Percentiles rank a stretch among this genome's conserved stretches.
These are phyloP conservation scores for Cerceris ruficornis DNA, from an alignment of 2,888 invertebrate genomes.

Conservation along the genomic window DNA sequence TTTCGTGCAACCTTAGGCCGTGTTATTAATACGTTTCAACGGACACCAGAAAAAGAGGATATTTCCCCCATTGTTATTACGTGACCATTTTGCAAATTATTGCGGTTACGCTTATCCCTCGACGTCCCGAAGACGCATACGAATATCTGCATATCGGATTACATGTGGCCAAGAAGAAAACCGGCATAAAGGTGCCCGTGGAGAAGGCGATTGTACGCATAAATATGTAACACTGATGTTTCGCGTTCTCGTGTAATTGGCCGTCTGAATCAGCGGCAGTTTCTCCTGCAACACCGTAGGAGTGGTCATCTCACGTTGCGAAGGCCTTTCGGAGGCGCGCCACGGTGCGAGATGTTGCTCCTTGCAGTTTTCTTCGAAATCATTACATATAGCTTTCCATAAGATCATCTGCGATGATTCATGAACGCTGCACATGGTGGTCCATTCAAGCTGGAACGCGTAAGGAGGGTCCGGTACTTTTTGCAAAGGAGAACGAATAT, in stretches of 20 bases:
- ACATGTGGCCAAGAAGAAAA: slow-evolving; percentile 64
- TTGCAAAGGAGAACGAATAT: too few relatives aligned
- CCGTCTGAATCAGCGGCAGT: slow-evolving; percentile 40
- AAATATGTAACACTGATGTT: slow-evolving; percentile 69
- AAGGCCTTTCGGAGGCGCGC: background rate
- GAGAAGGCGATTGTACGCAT: slow-evolving; percentile 58
- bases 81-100: slow-evolving; percentile 51
- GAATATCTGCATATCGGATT: slow-evolving; percentile 71
- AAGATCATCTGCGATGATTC: background rate
- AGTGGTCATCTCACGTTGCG: slow-evolving; percentile 5
- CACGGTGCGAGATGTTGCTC: background rate
- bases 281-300: slow-evolving; percentile 1
- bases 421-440: background rate
- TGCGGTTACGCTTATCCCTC: slow-evolving; percentile 27
- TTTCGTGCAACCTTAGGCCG: too few relatives aligned
- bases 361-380: slow-evolving; percentile 13
- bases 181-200: slow-evolving; percentile 31
- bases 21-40: too few relatives aligned
- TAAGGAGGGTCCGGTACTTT: too few relatives aligned
- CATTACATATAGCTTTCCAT: slow-evolving; percentile 3
- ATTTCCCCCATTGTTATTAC: slow-evolving; percentile 12
- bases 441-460: too few relatives aligned
- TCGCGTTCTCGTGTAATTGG: slow-evolving; percentile 68
- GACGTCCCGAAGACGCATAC: slow-evolving; percentile 34
- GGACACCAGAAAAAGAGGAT: too few relatives aligned